Evolutionary conservation across 2,113 vertebrate genomes (phyloP), one percentile per base, ranked within the genome.

Genomic region (Mus musculus): DNA sequence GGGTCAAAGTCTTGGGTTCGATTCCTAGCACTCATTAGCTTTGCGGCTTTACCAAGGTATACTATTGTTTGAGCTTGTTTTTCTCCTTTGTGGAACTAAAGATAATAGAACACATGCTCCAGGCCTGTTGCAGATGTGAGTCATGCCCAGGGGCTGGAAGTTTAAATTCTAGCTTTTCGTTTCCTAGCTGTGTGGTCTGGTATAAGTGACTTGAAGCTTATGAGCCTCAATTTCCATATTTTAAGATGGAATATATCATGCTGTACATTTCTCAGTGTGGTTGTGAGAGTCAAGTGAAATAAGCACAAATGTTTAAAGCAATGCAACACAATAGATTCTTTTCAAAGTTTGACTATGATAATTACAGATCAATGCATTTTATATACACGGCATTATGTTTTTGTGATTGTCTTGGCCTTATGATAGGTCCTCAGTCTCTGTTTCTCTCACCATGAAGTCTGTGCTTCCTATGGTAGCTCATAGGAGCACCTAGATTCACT

Each of bases 281-380:
- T 54, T 73, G 17, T 61, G 24, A 91, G 46, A 88, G 85, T 80
- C 52, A 16, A 90, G 13, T 82, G 75, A 95, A 52, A 72, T 80
- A 84, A 93, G 76, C 30, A 80, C n/a, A 82, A 89, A 73, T 91
- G 13, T 81, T 86, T 95, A 93, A 84, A 88, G 54, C 52, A 63
- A 30, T 85, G 52, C 28, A 39, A 71, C 11, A 12, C 10, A 65
- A 4, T 39, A 46, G 36, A 14, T 73, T 76, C 63, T 63, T 36
- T 39, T 69, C 85, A 22, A 92, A 75, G 10, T 6, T 72, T n/a
- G 30, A 67, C 75, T 36, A 4, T 76, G 56, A 52, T 16, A 59
- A 24, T 90, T 19, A 49, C 77, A 49, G 72, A 84, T 59, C 94
- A 36, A 88, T 36, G 36, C 63, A 89, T 91, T 77, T 89, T 87